These are phyloP conservation scores for Calliphora vicina DNA, from an alignment of 1,140 invertebrate genomes.

Conservation along the genomic window DNA sequence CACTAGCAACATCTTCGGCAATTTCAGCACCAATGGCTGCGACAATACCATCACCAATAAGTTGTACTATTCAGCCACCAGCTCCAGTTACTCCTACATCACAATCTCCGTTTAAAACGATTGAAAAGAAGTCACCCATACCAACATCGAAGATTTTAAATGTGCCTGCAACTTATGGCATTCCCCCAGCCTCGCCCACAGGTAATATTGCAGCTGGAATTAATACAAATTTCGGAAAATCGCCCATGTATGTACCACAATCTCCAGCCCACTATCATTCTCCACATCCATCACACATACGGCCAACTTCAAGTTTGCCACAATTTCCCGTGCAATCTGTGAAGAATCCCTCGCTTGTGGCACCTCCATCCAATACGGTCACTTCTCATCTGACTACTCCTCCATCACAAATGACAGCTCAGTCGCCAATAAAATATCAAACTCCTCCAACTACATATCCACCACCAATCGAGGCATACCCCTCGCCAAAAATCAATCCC, in stretches of 20 bases:
- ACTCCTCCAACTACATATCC: constrained; percentile 59
- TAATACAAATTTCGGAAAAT: constrained; percentile 48
- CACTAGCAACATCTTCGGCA: neutral
- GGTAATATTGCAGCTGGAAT: constrained; percentile 11
- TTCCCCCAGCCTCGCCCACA: constrained; percentile 42
- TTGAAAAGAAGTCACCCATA: constrained; percentile 59
- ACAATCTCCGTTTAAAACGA: constrained; percentile 47
- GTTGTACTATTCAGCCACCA: constrained; percentile 11
- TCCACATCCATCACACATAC: constrained; percentile 39
- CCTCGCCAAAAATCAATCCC: constrained; percentile 61
- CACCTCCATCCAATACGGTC: neutral
- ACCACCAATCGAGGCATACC: constrained; percentile 60
- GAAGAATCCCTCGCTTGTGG: constrained; percentile 36
- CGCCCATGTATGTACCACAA: constrained; percentile 51
- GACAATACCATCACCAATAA: neutral
- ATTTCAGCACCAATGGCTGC: neutral
- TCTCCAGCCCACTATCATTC: constrained; percentile 56
- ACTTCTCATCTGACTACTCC: constrained; percentile 14
- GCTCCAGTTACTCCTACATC: constrained; percentile 12
- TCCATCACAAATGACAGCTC: constrained; percentile 32
- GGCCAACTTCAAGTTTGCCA: constrained; percentile 30
- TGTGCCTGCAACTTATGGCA: constrained; percentile 56
- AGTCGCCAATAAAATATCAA: constrained; percentile 56
- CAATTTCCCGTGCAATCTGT: constrained; percentile 43
- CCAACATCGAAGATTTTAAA: constrained; percentile 60